Conservation (phyloP, 2,888 invertebrate genomes). For the Diadromus collaris region DNA sequence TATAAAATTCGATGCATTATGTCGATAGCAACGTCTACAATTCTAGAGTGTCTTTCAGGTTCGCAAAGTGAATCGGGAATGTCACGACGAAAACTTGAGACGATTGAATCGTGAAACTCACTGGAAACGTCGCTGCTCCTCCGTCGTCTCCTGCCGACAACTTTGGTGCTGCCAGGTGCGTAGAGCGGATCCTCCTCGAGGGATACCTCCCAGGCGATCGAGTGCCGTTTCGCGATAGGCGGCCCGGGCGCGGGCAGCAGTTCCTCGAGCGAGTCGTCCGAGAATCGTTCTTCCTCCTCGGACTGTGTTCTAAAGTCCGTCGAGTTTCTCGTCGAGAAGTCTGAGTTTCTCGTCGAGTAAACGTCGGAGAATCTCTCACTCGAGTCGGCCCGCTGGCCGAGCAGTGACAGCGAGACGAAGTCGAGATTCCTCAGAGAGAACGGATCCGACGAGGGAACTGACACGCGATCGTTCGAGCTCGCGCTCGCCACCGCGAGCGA, state of each 20-base stretch:
- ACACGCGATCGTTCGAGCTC: slow-evolving; percentile 78
- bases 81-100: background rate
- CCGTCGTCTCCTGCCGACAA: slow-evolving; percentile 80
- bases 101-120: slow-evolving; percentile 68
- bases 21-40: background rate
- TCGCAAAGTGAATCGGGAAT: background rate
- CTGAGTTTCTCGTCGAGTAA: slow-evolving; percentile 77
- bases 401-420: slow-evolving; percentile 74
- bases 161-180: slow-evolving; percentile 87
- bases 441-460: slow-evolving; percentile 77
- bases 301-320: slow-evolving; percentile 78
- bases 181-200: slow-evolving; percentile 87
- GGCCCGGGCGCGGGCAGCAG: slow-evolving; percentile 84
- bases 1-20: background rate
- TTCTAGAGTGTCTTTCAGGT: background rate
- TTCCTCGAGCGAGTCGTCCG: slow-evolving; percentile 92
- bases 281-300: slow-evolving; percentile 86
- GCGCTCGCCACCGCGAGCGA: slow-evolving; percentile 78
- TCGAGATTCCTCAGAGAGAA: slow-evolving; percentile 77
- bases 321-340: slow-evolving; percentile 78
- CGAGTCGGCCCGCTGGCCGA: slow-evolving; percentile 73
- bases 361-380: slow-evolving; percentile 76
- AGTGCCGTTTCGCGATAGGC: slow-evolving; percentile 85
- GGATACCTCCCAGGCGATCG: slow-evolving; percentile 94
- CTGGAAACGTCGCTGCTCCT: slow-evolving; percentile 81